Evolutionary conservation across 2,888 invertebrate species (phyloP), one percentile per base, ranked within the genome.

Genomic region (Colostygia pectinataria): DNA sequence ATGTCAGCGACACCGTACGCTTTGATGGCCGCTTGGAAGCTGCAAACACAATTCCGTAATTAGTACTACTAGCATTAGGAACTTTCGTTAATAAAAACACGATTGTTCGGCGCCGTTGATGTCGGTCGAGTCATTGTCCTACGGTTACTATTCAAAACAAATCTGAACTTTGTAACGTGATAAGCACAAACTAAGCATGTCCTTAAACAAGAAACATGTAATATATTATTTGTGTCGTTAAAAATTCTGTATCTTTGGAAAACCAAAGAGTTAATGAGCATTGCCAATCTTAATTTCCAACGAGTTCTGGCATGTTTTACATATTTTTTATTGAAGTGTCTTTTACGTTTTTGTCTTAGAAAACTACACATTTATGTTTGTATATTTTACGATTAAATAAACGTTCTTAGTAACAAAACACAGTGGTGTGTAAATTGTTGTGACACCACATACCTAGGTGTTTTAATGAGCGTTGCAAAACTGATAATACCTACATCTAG

Each of bases 1-100:
- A 95, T 93, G 77, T 97, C 97, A 40, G 93, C 87, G 9, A 99
- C 98, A 55, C 99, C 99, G 80, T 98, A 96, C 0, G 92, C 93
- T 79, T 95, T 95, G 66, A 96, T 91, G 7, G 97, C 97, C 45
- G 93, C 94, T 82, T 97, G 95, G 93, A 99, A 98, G 91, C 91
- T 90, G 66, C 37, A 71, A 68, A 44, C 36, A 33, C 53, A 45
- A 34, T 9, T 24, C 10, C n/a, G 33, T 42, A 28, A 27, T 41
- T 41, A 20, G 5, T 6, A 20, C 1, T 6, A 5, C 1, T 6
- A 5, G 4, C 4, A 20, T 20, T 20, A 6, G 1, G 1, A 1
- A 2, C 3, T 6, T 20, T 4, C 20, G 5, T n/a, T n/a, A n/a
- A n/a, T n/a, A n/a, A n/a, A n/a, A n/a, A n/a, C n/a, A n/a, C n/a